Evolutionary conservation across 2,797 vertebrate genomes (phyloP).

Genomic region (Lacerta viridis): DNA sequence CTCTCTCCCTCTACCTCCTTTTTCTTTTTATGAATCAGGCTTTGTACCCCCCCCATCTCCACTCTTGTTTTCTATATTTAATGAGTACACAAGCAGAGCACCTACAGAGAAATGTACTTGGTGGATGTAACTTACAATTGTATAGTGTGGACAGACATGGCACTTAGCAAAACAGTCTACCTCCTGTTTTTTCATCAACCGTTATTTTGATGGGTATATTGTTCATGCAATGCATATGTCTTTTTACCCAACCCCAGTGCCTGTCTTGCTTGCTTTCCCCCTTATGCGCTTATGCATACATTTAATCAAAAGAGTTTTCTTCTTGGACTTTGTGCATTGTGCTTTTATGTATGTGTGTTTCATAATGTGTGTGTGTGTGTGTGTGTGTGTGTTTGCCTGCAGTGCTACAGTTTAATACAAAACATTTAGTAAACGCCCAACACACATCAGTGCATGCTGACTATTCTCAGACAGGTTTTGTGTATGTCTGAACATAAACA

Average conservation of each 20-base stretch:
- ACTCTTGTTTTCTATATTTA: conserved; percentile 73
- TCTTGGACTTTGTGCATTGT: background rate
- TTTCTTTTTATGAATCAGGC: conserved; percentile 66
- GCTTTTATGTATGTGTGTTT: background rate
- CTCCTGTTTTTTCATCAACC: conserved; percentile 60
- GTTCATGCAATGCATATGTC: background rate
- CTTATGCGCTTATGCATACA: conserved; percentile 46
- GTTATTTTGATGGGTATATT: conserved; percentile 43
- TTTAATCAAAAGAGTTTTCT: conserved; percentile 12
- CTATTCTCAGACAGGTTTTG: background rate
- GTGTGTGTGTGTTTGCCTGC: too few species aligned
- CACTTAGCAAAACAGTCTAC: conserved; percentile 74
- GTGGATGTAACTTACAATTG: conserved; percentile 82
- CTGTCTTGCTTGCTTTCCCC: conserved; percentile 26
- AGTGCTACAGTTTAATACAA: background rate
- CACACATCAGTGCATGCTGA: background rate
- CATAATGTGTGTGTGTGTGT: background rate
- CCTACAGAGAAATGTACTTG: conserved; percentile 64
- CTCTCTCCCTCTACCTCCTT: background rate
- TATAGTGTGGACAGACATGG: conserved; percentile 76
- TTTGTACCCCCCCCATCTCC: conserved; percentile 62
- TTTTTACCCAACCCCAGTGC: background rate
- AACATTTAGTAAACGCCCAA: background rate
- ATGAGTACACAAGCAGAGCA: conserved; percentile 71
- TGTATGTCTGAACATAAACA: too few species aligned